Percentiles rank a stretch among this genome's conserved stretches.
phyloP scores from a whole-genome alignment of 37 sponge, comb jelly and placozoan genomes.

The Haliclona indistincta region DNA sequence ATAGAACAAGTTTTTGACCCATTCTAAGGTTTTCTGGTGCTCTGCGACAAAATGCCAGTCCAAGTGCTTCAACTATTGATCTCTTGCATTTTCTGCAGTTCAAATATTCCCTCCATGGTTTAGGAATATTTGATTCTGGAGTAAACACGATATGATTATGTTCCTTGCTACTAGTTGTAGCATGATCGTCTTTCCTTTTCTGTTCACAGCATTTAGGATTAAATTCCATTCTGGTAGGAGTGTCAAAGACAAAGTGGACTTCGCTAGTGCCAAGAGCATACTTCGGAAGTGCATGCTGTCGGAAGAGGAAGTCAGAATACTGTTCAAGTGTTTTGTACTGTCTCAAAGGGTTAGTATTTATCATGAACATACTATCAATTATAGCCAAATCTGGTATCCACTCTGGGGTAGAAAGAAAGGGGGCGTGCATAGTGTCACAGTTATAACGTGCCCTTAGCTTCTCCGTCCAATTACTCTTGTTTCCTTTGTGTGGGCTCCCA shows the following conservation, averaged over 20 bases:
- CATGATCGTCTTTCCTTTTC: background rate
- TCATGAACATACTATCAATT: slow-evolving; percentile 17
- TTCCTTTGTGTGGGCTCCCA: slow-evolving; percentile 25
- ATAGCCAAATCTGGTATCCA: background rate
- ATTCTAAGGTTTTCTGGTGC: background rate
- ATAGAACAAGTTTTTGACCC: slow-evolving; percentile 3
- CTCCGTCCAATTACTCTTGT: slow-evolving; percentile 18
- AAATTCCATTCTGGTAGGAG: background rate
- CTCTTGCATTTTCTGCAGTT: slow-evolving; percentile 22
- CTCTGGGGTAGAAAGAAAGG: background rate
- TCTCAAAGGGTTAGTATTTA: slow-evolving; percentile 20
- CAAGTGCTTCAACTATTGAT: background rate
- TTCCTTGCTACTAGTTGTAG: background rate
- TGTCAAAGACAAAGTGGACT: slow-evolving; percentile 32
- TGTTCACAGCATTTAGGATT: slow-evolving; percentile 28
- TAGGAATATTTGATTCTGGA: background rate
- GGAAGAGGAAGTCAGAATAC: slow-evolving; percentile 22
- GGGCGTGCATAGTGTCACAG: background rate
- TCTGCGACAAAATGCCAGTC: background rate
- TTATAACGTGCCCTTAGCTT: slow-evolving; percentile 14
- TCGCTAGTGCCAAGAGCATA: background rate
- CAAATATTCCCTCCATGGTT: background rate
- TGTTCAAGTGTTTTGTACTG: background rate
- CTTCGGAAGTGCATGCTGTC: background rate
- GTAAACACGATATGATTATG: background rate